Conservation (phyloP, 2,888 invertebrate genomes). For the Caenorhabditis japonica region DNA sequence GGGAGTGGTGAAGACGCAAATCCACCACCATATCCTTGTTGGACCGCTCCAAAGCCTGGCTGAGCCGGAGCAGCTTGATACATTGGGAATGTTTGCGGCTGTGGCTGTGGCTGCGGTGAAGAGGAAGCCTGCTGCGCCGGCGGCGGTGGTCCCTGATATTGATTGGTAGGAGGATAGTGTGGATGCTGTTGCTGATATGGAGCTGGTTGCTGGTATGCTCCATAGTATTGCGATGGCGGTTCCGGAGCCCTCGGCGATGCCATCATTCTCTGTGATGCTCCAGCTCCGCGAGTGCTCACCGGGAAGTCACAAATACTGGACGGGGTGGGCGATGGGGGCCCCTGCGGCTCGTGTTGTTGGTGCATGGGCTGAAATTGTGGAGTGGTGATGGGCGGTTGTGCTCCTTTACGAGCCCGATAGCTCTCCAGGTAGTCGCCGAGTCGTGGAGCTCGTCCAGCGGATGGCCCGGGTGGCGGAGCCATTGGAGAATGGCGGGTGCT, state of each 20-base stretch:
- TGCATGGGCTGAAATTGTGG: too few relatives aligned
- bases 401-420: conserved; percentile 59
- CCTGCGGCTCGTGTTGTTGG: background rate
- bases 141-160: conserved; percentile 1
- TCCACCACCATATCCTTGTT: too few relatives aligned
- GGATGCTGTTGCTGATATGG: conserved; percentile 19
- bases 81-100: too few relatives aligned
- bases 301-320: conserved; percentile 54
- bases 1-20: background rate
- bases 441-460: conserved; percentile 36
- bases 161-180: background rate
- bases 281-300: conserved; percentile 1
- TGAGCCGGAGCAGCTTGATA: too few relatives aligned
- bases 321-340: conserved; percentile 25
- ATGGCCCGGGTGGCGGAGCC: conserved; percentile 1
- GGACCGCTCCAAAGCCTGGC: too few relatives aligned
- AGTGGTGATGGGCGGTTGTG: background rate
- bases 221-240: too few relatives aligned
- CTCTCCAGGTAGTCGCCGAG: conserved; percentile 64
- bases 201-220: too few relatives aligned
- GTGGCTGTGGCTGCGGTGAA: too few relatives aligned
- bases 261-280: background rate
- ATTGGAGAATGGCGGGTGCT: background rate
- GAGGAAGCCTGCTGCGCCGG: background rate
- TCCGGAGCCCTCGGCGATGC: background rate